A percentile compares a stretch with the other conserved stretches of the same genome.
Evolutionary conservation across 1,140 invertebrate species (phyloP).

Genomic region (Neodiprion pinetum): DNA sequence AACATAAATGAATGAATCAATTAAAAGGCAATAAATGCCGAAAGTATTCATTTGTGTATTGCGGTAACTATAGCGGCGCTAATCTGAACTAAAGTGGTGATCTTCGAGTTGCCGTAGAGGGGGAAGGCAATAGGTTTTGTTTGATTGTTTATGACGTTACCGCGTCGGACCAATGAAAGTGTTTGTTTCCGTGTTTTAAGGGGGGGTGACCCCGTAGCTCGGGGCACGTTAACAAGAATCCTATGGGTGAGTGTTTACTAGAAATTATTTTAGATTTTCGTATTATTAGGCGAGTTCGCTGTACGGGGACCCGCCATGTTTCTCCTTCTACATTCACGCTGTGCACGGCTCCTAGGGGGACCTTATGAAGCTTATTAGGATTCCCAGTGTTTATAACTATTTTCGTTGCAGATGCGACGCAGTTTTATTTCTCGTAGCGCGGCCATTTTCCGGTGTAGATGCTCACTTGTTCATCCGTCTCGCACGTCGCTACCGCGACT

Average conservation of each 20-base stretch:
- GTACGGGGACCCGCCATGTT: conserved; percentile 1
- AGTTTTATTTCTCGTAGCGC: background rate
- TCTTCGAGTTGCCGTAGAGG: background rate
- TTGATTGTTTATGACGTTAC: conserved; percentile 16
- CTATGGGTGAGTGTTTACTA: conserved; percentile 15
- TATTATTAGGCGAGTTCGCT: background rate
- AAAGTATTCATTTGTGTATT: background rate
- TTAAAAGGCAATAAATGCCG: too few species aligned
- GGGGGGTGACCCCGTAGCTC: conserved; percentile 14
- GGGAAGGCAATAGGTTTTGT: conserved; percentile 1
- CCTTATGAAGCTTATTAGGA: conserved; percentile 7
- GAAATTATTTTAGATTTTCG: conserved; percentile 18
- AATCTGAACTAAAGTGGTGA: conserved; percentile 5
- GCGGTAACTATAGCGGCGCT: background rate
- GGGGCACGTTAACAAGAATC: conserved; percentile 14
- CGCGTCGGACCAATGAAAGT: conserved; percentile 11
- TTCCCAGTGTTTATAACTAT: conserved; percentile 4
- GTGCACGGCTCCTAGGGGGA: conserved; percentile 3
- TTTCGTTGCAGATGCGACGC: background rate
- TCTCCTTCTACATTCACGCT: background rate
- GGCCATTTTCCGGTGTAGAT: conserved; percentile 1
- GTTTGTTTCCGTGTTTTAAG: conserved; percentile 18
- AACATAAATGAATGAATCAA: too few species aligned
- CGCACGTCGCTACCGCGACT: background rate
- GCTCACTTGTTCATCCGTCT: background rate